Conservation (phyloP, 2,888 invertebrate species). For the Cremastinae sp. region DNA sequence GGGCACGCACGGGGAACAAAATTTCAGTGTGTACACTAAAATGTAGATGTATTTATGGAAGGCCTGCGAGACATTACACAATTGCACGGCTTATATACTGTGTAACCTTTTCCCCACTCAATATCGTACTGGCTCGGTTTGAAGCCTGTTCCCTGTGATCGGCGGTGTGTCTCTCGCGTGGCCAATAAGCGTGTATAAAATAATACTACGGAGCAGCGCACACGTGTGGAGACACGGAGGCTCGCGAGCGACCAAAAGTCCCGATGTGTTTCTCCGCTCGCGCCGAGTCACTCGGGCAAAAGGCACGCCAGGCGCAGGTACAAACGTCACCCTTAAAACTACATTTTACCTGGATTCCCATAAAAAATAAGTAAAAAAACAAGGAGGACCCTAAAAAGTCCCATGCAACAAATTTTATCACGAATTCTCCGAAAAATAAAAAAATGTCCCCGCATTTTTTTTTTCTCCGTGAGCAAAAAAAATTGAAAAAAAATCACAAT, state of each 20-base stretch:
- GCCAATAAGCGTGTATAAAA: slow-evolving; percentile 37
- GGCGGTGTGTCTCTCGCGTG: slow-evolving; percentile 38
- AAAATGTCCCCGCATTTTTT: no score
- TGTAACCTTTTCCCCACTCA: slow-evolving; percentile 59
- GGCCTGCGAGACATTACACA: slow-evolving; percentile 51
- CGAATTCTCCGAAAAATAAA: no score
- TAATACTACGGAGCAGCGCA: slow-evolving; percentile 6
- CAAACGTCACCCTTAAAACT: slow-evolving; percentile 27
- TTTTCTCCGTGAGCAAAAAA: no score
- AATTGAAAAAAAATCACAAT: no score
- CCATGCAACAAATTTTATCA: no score
- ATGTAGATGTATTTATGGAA: slow-evolving; percentile 13
- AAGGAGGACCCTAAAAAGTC: no score
- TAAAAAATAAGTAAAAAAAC: no score
- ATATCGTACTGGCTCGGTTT: slow-evolving; percentile 11
- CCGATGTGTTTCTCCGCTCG: slow-evolving; percentile 26
- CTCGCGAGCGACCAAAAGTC: slow-evolving; percentile 28
- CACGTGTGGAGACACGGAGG: neutral
- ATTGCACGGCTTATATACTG: slow-evolving; percentile 54
- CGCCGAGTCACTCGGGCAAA: slow-evolving; percentile 46
- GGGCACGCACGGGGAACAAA: neutral
- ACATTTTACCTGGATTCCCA: neutral
- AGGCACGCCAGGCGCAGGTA: slow-evolving; percentile 39
- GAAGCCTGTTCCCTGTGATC: slow-evolving; percentile 29
- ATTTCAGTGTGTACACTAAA: slow-evolving; percentile 4